phyloP scores from a whole-genome alignment of 2,113 vertebrate genomes.

The Paraplagusia blochii region DNA sequence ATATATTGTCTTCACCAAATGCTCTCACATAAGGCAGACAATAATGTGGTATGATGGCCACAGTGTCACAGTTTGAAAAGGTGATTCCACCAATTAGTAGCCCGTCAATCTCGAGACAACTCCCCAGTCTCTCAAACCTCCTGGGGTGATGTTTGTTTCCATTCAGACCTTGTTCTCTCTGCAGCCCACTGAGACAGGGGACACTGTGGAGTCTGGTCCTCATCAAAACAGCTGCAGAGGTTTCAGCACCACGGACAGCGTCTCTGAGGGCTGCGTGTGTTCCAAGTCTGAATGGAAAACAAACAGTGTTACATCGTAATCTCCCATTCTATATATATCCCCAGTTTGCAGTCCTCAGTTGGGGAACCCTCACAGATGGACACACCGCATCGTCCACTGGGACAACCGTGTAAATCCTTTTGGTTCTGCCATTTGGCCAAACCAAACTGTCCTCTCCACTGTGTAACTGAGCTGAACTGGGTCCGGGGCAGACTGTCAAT shows the following conservation, averaged over 20 bases:
- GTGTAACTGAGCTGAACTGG: conserved; percentile 53
- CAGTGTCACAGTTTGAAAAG: background rate
- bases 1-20: too few species aligned
- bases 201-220: conserved; percentile 1
- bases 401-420: conserved; percentile 50
- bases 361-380: conserved; percentile 42
- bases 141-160: conserved; percentile 27
- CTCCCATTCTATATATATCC: too few species aligned
- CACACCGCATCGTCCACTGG: conserved; percentile 47
- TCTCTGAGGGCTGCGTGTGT: background rate
- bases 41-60: background rate
- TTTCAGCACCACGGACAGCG: conserved; percentile 71
- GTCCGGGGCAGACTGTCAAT: conserved; percentile 58
- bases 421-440: conserved; percentile 57
- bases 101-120: conserved; percentile 13
- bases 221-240: background rate
- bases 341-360: conserved; percentile 16
- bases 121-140: conserved; percentile 17
- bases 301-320: too few species aligned
- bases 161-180: conserved; percentile 3
- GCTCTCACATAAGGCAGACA: background rate
- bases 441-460: conserved; percentile 51
- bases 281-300: too few species aligned
- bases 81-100: conserved; percentile 28
- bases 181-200: conserved; percentile 9